Evolutionary conservation across 2,113 vertebrate species (phyloP).

Genomic region (Chaetodon trifascialis): DNA sequence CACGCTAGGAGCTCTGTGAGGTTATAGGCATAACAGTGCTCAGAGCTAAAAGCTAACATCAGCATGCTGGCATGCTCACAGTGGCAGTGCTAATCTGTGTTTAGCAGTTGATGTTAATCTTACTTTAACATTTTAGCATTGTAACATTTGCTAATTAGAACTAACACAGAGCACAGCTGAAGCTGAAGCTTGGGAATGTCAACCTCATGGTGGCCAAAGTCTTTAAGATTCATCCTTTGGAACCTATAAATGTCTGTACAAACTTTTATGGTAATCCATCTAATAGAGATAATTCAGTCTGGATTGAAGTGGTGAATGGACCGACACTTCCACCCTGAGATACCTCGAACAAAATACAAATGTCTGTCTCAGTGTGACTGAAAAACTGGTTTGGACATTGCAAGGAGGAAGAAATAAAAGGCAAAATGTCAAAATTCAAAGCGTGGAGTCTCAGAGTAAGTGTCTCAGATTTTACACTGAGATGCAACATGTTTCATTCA

Average conservation of each 20-base stretch:
- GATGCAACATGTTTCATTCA: neutral
- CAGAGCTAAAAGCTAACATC: neutral
- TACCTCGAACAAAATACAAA: neutral
- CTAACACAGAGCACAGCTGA: neutral
- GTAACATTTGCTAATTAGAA: neutral
- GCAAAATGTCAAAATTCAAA: neutral
- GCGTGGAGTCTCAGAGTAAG: neutral
- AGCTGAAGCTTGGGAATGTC: neutral
- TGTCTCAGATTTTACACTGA: neutral
- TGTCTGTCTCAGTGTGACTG: neutral
- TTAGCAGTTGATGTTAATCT: neutral
- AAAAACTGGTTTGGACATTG: neutral
- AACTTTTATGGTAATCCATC: neutral
- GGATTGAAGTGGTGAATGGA: neutral
- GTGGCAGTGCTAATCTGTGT: neutral
- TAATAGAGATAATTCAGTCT: neutral
- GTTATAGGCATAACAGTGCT: neutral
- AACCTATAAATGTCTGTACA: neutral
- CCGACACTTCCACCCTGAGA: neutral
- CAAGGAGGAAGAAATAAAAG: neutral
- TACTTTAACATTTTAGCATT: neutral
- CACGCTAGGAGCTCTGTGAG: neutral
- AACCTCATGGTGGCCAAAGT: neutral
- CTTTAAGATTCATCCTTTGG: neutral
- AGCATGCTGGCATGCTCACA: neutral